Evolutionary conservation across 2,113 vertebrate species (phyloP).

Genomic region (Pedionomus torquatus): DNA sequence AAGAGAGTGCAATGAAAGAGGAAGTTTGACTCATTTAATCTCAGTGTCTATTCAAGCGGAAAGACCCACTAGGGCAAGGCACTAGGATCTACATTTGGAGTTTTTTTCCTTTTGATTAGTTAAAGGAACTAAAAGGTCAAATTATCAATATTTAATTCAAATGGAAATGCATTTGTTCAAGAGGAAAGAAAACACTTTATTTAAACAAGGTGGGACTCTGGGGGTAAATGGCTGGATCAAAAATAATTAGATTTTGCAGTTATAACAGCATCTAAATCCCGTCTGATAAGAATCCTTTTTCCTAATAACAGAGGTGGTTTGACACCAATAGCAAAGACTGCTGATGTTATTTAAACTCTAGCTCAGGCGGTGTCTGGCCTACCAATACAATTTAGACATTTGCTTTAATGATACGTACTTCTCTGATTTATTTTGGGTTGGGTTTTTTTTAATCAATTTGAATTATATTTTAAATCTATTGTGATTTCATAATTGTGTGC

Average conservation of each 20-base stretch:
- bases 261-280: constrained; percentile 64
- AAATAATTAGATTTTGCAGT: constrained; percentile 74
- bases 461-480: constrained; percentile 61
- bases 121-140: constrained; percentile 85
- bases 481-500: constrained; percentile 57
- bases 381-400: constrained; percentile 25
- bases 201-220: constrained; percentile 71
- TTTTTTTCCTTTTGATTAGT: constrained; percentile 83
- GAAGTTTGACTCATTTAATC: constrained; percentile 88
- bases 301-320: constrained; percentile 62
- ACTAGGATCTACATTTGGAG: constrained; percentile 76
- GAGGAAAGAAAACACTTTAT: constrained; percentile 75
- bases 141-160: constrained; percentile 89
- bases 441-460: constrained; percentile 22
- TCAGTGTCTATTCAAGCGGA: constrained; percentile 82
- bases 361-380: background rate
- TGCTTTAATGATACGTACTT: constrained; percentile 27
- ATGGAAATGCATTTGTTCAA: constrained; percentile 79
- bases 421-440: background rate
- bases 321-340: constrained; percentile 14
- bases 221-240: constrained; percentile 68
- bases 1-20: constrained; percentile 82
- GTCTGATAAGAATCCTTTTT: constrained; percentile 60
- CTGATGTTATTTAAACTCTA: constrained; percentile 7
- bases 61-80: constrained; percentile 82